These are phyloP conservation scores for Verasper variegatus DNA, from an alignment of 2,113 vertebrate genomes.

Conservation along the genomic window DNA sequence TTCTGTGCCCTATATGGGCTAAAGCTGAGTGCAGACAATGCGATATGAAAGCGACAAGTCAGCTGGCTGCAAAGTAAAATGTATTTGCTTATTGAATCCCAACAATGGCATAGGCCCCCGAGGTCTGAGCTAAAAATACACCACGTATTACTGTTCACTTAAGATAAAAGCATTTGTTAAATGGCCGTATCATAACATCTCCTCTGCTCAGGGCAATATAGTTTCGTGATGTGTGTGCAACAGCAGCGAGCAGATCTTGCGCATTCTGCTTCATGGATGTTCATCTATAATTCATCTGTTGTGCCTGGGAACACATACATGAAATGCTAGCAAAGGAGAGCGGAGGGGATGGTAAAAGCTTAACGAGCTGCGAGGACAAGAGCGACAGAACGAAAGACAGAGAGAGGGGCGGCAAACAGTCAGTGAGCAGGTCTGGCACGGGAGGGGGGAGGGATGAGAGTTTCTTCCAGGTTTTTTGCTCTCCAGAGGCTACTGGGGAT, in stretches of 20 bases:
- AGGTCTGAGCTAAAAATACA: constrained; percentile 64
- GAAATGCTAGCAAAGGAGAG: constrained; percentile 41
- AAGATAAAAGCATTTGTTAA: constrained; percentile 72
- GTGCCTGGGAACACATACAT: constrained; percentile 49
- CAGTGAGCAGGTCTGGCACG: not conserved
- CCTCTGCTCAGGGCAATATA: constrained; percentile 30
- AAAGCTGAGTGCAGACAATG: constrained; percentile 40
- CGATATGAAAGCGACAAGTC: constrained; percentile 16
- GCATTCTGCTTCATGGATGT: constrained; percentile 46
- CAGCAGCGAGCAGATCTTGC: constrained; percentile 43
- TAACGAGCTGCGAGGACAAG: constrained; percentile 13
- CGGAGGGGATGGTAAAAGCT: constrained; percentile 24
- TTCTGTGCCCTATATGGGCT: constrained; percentile 58
- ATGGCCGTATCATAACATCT: constrained; percentile 47
- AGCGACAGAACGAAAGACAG: not conserved
- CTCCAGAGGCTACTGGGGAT: constrained; percentile 59
- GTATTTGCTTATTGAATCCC: constrained; percentile 24
- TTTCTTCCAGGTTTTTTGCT: constrained; percentile 59
- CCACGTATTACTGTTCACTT: constrained; percentile 57
- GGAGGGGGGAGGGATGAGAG: constrained; percentile 7
- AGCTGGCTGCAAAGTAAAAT: constrained; percentile 12
- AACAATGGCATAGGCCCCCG: constrained; percentile 35
- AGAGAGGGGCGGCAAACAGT: constrained; percentile 10
- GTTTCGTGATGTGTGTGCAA: constrained; percentile 12
- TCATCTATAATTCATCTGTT: constrained; percentile 69